Evolutionary conservation across 1,140 invertebrate species (phyloP), one percentile per base, ranked within the genome.

Genomic region (Penaeus indicus): DNA sequence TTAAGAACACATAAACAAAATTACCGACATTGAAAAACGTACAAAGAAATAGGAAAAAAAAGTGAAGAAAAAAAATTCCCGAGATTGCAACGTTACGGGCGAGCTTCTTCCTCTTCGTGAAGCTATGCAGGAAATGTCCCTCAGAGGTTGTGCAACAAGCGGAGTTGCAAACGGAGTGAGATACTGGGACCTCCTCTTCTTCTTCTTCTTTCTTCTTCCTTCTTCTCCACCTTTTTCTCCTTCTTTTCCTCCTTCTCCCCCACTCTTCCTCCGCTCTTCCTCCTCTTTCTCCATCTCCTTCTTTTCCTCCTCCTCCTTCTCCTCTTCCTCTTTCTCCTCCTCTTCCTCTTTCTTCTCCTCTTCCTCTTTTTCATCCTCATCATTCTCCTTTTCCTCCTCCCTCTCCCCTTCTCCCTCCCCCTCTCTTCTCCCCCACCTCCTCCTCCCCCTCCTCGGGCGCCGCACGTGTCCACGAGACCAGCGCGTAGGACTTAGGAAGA

Each of bases 311-410:
- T 77, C n/a, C 42, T 77, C 72, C 72, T 25, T 42, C 19, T 67
- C 63, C 72, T 25, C 63, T 62, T 64, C 25, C 25, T 64, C 81
- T 47, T 42, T 54, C 78, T 54, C 78, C 60, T 42, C 25, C 38
- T 54, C 42, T 47, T 42, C 25, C 78, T 54, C 42, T 54, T 42
- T 54, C 42, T 54, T 42, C 60, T 42, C 60, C 78, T 80, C 42
- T 62, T 64, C 27, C 25, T 64, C 81, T 47, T 42, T 54, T 42
- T 54, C 78, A 21, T 42, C 25, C 38, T 54, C 42, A 16, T 42
- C 25, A 42, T 54, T 80, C 42, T 75, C 84, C 62, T 47, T 85
- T 67, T 85, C 67, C 77, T 67, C 62, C 47, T 82, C 11, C 38
- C 47, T n/a, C 80, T 63, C 47, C 27, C 83, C 60, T 67, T 84